Conservation (phyloP, 2,113 vertebrate species). For the Heterochromis multidens region DNA sequence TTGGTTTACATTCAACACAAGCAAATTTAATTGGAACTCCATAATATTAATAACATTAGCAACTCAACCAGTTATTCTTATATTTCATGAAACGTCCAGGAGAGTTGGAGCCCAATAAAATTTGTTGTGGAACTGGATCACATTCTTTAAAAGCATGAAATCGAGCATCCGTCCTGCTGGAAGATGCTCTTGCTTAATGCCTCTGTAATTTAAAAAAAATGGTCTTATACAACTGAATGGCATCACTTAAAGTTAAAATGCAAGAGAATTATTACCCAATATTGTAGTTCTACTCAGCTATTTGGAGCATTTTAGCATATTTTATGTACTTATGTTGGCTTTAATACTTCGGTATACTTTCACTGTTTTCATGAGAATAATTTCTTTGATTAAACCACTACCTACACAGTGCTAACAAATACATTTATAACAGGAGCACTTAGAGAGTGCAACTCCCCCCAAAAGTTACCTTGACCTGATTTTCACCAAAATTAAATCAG, state of each 20-base stretch:
- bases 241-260: not conserved
- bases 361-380: not conserved
- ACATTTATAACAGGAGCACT: too few species aligned
- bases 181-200: not conserved
- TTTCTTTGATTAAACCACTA: not conserved
- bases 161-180: not conserved
- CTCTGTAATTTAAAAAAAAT: not conserved
- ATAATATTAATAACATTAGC: not conserved
- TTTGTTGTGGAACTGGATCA: not conserved
- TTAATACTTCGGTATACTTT: not conserved
- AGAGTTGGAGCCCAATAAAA: not conserved
- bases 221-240: not conserved
- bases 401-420: not conserved
- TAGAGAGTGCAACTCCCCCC: too few species aligned
- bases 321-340: not conserved
- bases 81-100: not conserved
- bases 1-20: not conserved
- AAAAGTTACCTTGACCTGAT: too few species aligned
- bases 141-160: not conserved
- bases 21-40: not conserved
- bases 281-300: not conserved
- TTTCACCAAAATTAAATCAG: too few species aligned
- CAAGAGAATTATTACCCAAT: accelerated
- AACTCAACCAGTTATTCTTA: not conserved
- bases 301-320: not conserved